Evolutionary conservation across 2,888 invertebrate genomes (phyloP).

Genomic region (Euspilapteryx auroguttella): DNA sequence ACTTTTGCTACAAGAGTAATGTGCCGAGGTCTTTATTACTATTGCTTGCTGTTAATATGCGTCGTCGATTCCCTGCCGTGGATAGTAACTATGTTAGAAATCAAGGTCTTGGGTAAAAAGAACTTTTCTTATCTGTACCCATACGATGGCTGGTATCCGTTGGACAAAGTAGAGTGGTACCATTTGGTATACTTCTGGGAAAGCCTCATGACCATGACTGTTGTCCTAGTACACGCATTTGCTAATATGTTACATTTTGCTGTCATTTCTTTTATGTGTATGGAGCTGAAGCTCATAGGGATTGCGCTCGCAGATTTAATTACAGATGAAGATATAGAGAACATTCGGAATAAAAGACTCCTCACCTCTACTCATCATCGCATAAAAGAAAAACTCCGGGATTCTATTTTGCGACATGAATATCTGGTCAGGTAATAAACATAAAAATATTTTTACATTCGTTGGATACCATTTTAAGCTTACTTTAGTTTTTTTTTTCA

Average conservation of each 20-base stretch:
- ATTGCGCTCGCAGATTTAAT: slow-evolving; percentile 20
- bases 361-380: no score
- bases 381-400: no score
- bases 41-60: slow-evolving; percentile 17
- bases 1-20: slow-evolving; percentile 15
- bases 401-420: no score
- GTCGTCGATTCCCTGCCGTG: slow-evolving; percentile 29
- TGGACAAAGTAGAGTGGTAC: slow-evolving; percentile 35
- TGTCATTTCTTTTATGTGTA: slow-evolving; percentile 23
- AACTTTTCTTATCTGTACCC: slow-evolving; percentile 26
- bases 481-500: slow-evolving; percentile 11
- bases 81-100: slow-evolving; percentile 28
- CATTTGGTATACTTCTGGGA: slow-evolving; percentile 33
- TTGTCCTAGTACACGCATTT: slow-evolving; percentile 24
- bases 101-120: slow-evolving; percentile 16
- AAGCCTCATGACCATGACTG: slow-evolving; percentile 27
- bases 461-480: no score
- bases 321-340: slow-evolving; percentile 15
- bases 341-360: no score
- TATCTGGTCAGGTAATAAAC: no score
- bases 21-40: slow-evolving; percentile 22
- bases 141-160: slow-evolving; percentile 44
- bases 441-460: no score
- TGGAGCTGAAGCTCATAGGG: slow-evolving; percentile 34
- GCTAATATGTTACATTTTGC: slow-evolving; percentile 17